Evolutionary conservation across 2,113 vertebrate species (phyloP).

Genomic region (Kryptolebias marmoratus): DNA sequence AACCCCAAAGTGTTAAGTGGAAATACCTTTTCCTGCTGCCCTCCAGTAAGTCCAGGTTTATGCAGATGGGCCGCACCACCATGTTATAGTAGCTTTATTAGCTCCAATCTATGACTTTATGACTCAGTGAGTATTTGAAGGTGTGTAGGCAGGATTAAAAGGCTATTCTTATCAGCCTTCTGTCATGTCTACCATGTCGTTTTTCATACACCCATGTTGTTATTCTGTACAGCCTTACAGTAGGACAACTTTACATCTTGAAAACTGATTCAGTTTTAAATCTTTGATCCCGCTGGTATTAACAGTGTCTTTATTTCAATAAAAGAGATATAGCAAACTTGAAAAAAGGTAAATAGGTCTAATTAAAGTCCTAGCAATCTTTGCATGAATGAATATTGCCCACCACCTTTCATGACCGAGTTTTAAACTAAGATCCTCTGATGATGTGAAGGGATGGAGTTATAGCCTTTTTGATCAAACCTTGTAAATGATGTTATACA

Average conservation of each 20-base stretch:
- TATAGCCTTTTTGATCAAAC: too few relatives aligned
- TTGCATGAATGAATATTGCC: too few relatives aligned
- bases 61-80: not conserved
- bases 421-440: not conserved
- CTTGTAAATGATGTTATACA: too few relatives aligned
- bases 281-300: slow-evolving; percentile 21
- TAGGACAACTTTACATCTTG: not conserved
- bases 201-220: slow-evolving; percentile 22
- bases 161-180: slow-evolving; percentile 22
- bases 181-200: slow-evolving; percentile 24
- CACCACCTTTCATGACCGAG: too few relatives aligned
- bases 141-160: slow-evolving; percentile 8
- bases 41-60: slow-evolving; percentile 32
- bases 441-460: slow-evolving; percentile 4
- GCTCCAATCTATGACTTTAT: slow-evolving; percentile 18
- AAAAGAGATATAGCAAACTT: slow-evolving; percentile 37
- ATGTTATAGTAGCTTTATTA: slow-evolving; percentile 29
- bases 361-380: too few relatives aligned
- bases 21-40: slow-evolving; percentile 34
- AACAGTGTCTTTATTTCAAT: slow-evolving; percentile 55
- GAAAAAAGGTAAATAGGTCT: slow-evolving; percentile 18
- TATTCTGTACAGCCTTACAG: slow-evolving; percentile 44
- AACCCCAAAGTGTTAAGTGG: slow-evolving; percentile 48
- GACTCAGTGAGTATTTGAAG: slow-evolving; percentile 22
- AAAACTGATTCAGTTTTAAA: slow-evolving; percentile 33